A percentile compares a stretch with the other conserved stretches of the same genome.
Conservation (phyloP, 2,888 invertebrate genomes). For the Macrophya annulata region DNA sequence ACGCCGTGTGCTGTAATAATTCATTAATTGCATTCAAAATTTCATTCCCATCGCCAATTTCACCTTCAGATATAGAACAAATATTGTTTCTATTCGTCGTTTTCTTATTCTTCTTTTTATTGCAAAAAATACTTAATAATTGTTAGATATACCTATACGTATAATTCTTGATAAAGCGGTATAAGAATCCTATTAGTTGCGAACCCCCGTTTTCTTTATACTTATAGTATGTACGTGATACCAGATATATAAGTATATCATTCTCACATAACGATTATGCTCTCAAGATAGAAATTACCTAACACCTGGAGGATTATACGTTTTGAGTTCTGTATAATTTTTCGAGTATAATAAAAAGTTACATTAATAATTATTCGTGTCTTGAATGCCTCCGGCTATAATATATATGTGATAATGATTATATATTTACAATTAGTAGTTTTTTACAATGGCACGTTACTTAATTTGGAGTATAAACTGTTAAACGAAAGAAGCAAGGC, state of each 20-base stretch:
- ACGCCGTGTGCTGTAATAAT: background rate
- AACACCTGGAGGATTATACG: background rate
- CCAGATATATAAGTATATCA: constrained; percentile 16
- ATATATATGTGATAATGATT: background rate
- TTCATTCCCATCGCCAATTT: background rate
- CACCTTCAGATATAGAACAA: background rate
- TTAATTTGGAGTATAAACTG: constrained; percentile 7
- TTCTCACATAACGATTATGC: constrained; percentile 24
- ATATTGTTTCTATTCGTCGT: background rate
- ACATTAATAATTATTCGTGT: constrained; percentile 8
- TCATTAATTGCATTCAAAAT: constrained; percentile 16
- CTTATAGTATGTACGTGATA: constrained; percentile 5
- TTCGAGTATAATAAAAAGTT: background rate
- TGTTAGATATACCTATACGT: background rate
- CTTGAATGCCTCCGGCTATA: background rate
- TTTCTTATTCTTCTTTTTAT: background rate
- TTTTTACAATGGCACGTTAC: constrained; percentile 22
- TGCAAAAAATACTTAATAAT: background rate
- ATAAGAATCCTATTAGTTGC: constrained; percentile 26
- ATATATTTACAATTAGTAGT: constrained; percentile 16
- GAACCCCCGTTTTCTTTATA: constrained; percentile 2
- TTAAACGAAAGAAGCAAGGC: constrained; percentile 35
- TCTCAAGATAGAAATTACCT: constrained; percentile 14
- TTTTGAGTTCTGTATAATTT: background rate
- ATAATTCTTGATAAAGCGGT: background rate